These are phyloP conservation scores for Ciconia nigra DNA, from an alignment of 2,797 vertebrate genomes.

Conservation along the genomic window DNA sequence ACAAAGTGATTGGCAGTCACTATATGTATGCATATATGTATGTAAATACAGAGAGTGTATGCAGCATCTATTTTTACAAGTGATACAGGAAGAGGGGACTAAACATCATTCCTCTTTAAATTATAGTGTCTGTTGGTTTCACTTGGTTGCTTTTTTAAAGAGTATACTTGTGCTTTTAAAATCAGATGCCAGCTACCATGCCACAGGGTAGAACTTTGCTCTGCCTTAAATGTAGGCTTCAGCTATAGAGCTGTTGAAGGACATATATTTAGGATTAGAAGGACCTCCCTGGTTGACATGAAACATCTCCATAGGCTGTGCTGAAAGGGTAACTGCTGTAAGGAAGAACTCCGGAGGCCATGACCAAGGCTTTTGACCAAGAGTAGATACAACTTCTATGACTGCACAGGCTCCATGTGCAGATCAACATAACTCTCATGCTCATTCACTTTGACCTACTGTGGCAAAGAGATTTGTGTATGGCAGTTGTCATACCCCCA, in stretches of 20 bases:
- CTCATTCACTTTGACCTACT: not conserved
- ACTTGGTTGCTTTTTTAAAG: not conserved
- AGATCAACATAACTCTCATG: not conserved
- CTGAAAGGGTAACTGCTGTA: not conserved
- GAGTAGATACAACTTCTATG: not conserved
- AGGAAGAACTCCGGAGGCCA: not conserved
- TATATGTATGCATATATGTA: not conserved
- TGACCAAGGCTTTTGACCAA: not conserved
- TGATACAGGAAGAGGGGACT: not conserved
- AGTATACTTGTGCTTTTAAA: not conserved
- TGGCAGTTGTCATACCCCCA: not conserved
- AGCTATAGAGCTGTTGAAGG: not conserved
- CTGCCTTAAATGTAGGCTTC: not conserved
- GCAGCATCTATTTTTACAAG: not conserved
- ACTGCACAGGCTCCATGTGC: not conserved
- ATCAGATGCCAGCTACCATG: not conserved
- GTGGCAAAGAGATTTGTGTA: not conserved
- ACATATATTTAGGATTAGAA: not conserved
- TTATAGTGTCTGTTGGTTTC: not conserved
- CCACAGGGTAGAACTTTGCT: not conserved
- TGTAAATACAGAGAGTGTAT: not conserved
- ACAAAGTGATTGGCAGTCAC: not conserved
- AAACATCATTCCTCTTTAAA: not conserved
- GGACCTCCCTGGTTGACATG: not conserved
- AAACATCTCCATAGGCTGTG: not conserved